Evolutionary conservation across 1,140 invertebrate species (phyloP).

Genomic region (Hycleus phaleratus): DNA sequence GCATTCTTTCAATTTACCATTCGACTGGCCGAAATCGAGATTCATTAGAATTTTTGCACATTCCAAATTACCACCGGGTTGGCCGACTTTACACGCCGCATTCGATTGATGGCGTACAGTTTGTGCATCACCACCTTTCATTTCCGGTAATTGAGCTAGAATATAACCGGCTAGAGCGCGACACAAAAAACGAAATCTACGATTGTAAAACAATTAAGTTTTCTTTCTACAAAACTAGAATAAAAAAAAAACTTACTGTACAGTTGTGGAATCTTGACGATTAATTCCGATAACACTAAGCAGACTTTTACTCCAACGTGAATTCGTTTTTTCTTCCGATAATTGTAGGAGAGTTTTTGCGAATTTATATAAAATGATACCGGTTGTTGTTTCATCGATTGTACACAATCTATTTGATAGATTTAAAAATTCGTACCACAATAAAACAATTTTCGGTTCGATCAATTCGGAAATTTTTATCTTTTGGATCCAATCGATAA

Average conservation of each 20-base stretch:
- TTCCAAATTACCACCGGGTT: conserved; percentile 37
- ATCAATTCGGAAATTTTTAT: conserved; percentile 33
- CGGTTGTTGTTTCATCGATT: conserved; percentile 28
- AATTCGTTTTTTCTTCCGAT: conserved; percentile 29
- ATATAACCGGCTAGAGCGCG: conserved; percentile 32
- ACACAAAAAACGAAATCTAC: conserved; percentile 29
- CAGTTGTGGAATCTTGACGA: conserved; percentile 25
- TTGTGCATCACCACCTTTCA: conserved; percentile 31
- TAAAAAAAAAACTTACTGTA: conserved; percentile 25
- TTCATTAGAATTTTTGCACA: conserved; percentile 35
- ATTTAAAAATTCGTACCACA: conserved; percentile 34
- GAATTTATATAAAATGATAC: conserved; percentile 32
- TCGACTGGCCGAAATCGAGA: conserved; percentile 35
- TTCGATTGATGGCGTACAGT: conserved; percentile 26
- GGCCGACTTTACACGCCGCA: conserved; percentile 31
- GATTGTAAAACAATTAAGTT: conserved; percentile 1
- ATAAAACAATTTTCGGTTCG: conserved; percentile 35
- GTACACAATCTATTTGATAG: conserved; percentile 26
- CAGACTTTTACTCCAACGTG: conserved; percentile 33
- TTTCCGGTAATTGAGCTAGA: conserved; percentile 37
- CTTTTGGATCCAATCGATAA: conserved; percentile 31
- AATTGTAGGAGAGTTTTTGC: conserved; percentile 28
- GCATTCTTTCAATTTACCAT: conserved; percentile 38
- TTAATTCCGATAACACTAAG: conserved; percentile 36
- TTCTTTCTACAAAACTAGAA: neutral